Conservation (phyloP, 1,140 invertebrate genomes). For the Tetramorium parvispinum region DNA sequence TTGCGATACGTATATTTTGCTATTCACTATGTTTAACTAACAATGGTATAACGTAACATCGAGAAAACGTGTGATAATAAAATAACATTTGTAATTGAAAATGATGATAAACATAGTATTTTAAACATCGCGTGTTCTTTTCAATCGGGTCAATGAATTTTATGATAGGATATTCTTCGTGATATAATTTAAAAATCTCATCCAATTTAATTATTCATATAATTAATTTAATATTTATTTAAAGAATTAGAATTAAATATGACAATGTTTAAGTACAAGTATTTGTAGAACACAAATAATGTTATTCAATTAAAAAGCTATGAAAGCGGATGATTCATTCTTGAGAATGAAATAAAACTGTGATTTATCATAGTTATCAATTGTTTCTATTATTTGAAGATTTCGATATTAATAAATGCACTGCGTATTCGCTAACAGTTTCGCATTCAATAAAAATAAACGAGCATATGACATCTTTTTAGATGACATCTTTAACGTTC, state of each 20-base stretch:
- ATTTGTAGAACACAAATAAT: not conserved
- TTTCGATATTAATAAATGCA: not conserved
- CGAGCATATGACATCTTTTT: not conserved
- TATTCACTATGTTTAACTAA: constrained; percentile 19
- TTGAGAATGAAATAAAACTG: not conserved
- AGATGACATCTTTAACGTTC: not conserved
- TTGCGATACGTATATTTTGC: constrained; percentile 8
- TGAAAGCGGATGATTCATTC: not conserved
- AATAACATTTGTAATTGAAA: constrained; percentile 37
- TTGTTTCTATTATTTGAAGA: not conserved
- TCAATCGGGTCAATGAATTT: not conserved
- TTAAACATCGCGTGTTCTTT: not conserved
- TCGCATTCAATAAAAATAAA: constrained; percentile 8
- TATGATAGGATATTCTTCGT: not conserved
- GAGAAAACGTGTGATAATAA: constrained; percentile 42
- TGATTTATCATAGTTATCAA: not conserved
- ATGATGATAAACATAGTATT: not conserved
- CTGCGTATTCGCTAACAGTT: not conserved
- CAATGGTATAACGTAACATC: constrained; percentile 11
- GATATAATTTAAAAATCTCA: not conserved
- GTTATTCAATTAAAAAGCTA: not conserved
- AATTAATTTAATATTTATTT: not conserved
- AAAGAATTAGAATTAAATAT: not conserved
- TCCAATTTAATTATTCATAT: not conserved
- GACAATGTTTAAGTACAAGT: not conserved